These are phyloP conservation scores for Arrhopalites spinosus DNA, from an alignment of 2,888 invertebrate genomes.

Conservation along the genomic window DNA sequence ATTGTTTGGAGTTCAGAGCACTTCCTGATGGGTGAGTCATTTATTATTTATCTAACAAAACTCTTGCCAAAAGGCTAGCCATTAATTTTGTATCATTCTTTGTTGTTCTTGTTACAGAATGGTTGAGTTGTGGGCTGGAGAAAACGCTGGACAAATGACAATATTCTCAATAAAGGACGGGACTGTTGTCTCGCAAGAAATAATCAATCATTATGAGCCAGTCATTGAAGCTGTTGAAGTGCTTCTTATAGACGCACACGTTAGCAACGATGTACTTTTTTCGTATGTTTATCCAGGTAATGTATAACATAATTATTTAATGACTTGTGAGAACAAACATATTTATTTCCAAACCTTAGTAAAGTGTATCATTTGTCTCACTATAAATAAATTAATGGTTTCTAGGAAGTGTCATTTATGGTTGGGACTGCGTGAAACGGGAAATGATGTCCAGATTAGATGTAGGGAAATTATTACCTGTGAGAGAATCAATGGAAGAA, in stretches of 20 bases:
- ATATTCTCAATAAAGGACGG: conserved; percentile 75
- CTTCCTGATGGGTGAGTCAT: conserved; percentile 45
- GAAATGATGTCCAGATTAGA: conserved; percentile 79
- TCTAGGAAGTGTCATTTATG: conserved; percentile 84
- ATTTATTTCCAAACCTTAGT: not conserved
- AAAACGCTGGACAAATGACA: conserved; percentile 76
- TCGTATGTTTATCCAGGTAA: conserved; percentile 82
- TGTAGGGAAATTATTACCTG: conserved; percentile 88
- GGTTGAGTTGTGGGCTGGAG: conserved; percentile 88
- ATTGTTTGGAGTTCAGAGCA: conserved; percentile 48
- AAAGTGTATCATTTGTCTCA: not conserved
- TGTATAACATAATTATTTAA: too few relatives aligned
- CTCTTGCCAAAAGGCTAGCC: not conserved
- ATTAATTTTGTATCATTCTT: not conserved
- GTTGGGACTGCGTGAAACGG: conserved; percentile 76
- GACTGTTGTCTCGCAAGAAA: conserved; percentile 75
- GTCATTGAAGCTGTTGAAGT: conserved; percentile 68
- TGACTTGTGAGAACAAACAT: too few relatives aligned
- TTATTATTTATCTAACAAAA: not conserved
- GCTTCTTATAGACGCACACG: conserved; percentile 65
- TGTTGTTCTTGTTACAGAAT: conserved; percentile 3
- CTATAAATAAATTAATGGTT: too few relatives aligned
- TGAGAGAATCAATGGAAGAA: conserved; percentile 91
- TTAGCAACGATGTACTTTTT: conserved; percentile 64
- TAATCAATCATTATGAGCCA: conserved; percentile 68